Conservation (phyloP, 2,888 invertebrate species). For the Chrysina gloriosa region DNA sequence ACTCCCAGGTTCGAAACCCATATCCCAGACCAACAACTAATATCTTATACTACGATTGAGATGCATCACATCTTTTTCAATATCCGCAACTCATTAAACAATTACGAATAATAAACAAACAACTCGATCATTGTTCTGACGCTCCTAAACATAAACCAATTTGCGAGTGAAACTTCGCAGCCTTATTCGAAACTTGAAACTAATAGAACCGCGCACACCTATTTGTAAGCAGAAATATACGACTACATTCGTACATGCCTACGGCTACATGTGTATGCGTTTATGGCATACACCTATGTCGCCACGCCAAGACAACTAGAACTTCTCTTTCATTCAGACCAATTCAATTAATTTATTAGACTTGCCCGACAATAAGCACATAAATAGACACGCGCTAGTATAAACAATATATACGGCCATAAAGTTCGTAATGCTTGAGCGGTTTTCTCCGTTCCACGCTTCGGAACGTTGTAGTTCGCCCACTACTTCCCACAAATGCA, state of each 20-base stretch:
- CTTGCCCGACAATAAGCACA: background rate
- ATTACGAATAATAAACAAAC: background rate
- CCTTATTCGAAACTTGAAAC: background rate
- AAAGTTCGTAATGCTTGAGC: too few species aligned
- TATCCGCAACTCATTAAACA: too few species aligned
- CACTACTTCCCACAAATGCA: slow-evolving; percentile 3
- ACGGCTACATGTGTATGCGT: background rate
- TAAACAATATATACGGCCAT: background rate
- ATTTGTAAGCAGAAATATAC: background rate
- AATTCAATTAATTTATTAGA: background rate
- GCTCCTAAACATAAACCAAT: background rate
- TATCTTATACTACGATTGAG: too few species aligned
- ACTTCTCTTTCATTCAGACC: background rate
- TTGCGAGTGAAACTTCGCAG: background rate
- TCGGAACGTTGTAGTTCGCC: background rate
- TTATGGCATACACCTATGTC: background rate
- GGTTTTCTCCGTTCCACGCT: background rate
- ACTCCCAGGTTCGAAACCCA: too few species aligned
- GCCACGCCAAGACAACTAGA: background rate
- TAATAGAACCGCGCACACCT: background rate
- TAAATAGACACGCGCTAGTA: background rate
- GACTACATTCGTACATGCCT: background rate
- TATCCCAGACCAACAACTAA: too few species aligned
- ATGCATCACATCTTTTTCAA: too few species aligned
- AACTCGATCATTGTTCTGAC: background rate